These are phyloP conservation scores for Myiozetetes cayanensis DNA, from an alignment of 2,113 vertebrate species.

Conservation along the genomic window DNA sequence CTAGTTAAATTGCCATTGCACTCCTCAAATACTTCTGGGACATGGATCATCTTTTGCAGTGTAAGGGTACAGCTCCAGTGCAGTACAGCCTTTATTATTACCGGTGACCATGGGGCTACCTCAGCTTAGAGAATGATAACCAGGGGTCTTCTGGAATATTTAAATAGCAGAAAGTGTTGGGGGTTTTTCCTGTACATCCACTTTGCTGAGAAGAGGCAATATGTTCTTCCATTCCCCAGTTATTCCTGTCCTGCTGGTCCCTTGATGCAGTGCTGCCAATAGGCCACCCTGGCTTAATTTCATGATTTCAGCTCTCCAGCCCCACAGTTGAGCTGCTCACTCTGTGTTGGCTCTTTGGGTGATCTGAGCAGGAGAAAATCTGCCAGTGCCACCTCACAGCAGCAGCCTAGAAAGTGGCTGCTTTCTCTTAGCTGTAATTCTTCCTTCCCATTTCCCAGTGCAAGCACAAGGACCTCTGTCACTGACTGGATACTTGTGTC, in stretches of 20 bases:
- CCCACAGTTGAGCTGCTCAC: not conserved
- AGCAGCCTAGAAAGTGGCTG: not conserved
- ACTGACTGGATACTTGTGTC: not conserved
- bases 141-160: not conserved
- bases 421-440: not conserved
- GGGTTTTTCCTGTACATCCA: not conserved
- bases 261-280: not conserved
- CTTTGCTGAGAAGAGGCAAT: not conserved
- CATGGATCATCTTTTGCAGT: not conserved
- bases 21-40: not conserved
- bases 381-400: not conserved
- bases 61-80: not conserved
- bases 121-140: not conserved
- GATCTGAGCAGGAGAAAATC: not conserved
- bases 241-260: not conserved
- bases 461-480: not conserved
- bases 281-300: not conserved
- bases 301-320: not conserved
- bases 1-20: not conserved
- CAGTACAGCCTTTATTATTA: not conserved
- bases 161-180: not conserved
- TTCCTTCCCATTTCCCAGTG: not conserved
- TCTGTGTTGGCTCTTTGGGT: not conserved
- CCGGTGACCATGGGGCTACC: not conserved
- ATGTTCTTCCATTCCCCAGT: not conserved